Percentiles rank a stretch among this genome's conserved stretches.
Conservation (phyloP, 2,797 vertebrate genomes). For the Antrozous pallidus region DNA sequence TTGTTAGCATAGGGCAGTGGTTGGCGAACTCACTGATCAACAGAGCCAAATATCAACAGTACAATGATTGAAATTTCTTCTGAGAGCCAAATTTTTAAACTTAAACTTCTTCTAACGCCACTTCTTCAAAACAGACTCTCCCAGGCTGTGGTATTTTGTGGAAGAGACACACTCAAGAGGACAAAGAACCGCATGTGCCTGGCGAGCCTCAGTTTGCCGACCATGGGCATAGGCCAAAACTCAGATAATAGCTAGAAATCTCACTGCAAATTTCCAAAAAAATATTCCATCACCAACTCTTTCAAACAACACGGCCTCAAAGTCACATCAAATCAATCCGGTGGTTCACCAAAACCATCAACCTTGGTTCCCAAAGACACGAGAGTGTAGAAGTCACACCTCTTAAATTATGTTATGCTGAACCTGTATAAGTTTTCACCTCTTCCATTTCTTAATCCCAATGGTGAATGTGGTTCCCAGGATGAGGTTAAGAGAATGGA, state of each 20-base stretch:
- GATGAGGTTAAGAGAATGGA: not conserved
- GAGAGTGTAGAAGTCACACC: not conserved
- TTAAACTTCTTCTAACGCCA: no score
- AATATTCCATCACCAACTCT: not conserved
- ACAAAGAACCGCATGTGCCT: no score
- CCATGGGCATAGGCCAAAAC: not conserved
- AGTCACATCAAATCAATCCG: not conserved
- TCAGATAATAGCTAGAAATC: accelerated
- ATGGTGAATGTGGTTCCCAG: not conserved
- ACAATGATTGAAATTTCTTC: no score
- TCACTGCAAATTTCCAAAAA: accelerated
- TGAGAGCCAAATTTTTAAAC: no score
- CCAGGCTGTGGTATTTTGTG: no score
- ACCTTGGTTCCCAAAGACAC: not conserved
- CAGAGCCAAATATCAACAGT: no score
- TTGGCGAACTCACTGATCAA: no score
- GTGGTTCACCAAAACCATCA: not conserved
- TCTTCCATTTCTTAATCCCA: not conserved
- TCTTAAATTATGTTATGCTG: not conserved
- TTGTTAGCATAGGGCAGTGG: not conserved
- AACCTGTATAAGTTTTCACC: not conserved
- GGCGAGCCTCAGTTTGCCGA: no score
- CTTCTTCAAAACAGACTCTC: no score
- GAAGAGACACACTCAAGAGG: no score
- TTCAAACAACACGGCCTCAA: not conserved